Percentiles rank a stretch among this genome's conserved stretches.
These are phyloP conservation scores for Chrysochloris asiatica DNA, from an alignment of 2,113 vertebrate species.

Conservation along the genomic window DNA sequence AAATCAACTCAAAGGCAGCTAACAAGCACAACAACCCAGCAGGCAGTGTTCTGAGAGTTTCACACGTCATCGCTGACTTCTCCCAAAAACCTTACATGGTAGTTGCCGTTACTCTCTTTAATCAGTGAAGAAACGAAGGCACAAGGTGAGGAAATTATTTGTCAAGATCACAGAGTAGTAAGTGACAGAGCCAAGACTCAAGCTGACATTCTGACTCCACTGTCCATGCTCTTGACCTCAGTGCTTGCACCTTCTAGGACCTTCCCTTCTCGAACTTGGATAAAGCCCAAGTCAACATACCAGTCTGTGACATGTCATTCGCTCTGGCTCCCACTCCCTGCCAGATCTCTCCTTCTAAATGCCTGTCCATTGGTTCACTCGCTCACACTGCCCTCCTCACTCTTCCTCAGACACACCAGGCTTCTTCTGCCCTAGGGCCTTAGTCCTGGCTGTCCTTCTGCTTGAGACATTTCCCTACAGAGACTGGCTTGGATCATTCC, in stretches of 20 bases:
- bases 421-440: background rate
- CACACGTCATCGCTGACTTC: background rate
- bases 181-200: background rate
- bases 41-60: background rate
- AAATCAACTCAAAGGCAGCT: background rate
- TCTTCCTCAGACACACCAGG: background rate
- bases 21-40: background rate
- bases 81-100: background rate
- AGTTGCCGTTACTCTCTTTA: background rate
- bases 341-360: background rate
- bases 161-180: background rate
- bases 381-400: background rate
- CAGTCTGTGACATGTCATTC: background rate
- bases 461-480: background rate
- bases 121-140: background rate
- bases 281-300: background rate
- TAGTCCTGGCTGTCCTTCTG: background rate
- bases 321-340: background rate
- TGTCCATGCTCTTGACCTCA: background rate
- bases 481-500: background rate
- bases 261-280: background rate
- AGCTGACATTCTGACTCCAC: background rate
- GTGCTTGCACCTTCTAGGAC: no score
- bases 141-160: background rate
- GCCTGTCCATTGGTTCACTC: background rate